A percentile compares a stretch with the other conserved stretches of the same genome.
phyloP scores from a whole-genome alignment of 2,113 vertebrate genomes.

The Cnemophilus loriae region DNA sequence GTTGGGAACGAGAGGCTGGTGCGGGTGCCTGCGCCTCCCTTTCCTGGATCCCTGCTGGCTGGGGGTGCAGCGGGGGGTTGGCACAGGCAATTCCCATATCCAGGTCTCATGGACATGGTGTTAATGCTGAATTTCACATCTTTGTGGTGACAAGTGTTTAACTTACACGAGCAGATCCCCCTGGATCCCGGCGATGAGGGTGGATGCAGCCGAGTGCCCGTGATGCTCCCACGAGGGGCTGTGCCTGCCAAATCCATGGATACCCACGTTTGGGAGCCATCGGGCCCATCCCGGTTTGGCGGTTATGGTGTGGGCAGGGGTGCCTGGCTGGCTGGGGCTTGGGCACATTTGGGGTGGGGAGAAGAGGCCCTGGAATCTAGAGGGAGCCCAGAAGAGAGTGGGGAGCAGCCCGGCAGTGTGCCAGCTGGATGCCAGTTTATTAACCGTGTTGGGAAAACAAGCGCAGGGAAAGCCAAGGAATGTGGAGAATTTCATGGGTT shows the following conservation, averaged over 20 bases:
- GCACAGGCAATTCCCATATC: rapidly evolving
- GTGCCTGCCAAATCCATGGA: neutral
- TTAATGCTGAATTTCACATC: rapidly evolving
- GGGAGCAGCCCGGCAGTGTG: rapidly evolving
- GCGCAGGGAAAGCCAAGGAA: neutral
- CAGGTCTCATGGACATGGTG: rapidly evolving
- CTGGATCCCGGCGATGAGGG: rapidly evolving
- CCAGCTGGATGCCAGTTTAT: neutral
- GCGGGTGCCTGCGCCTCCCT: neutral
- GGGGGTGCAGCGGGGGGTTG: rapidly evolving
- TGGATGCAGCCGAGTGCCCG: rapidly evolving
- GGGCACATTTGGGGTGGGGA: rapidly evolving
- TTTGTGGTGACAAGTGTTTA: rapidly evolving
- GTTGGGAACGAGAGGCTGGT: neutral
- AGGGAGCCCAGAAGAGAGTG: neutral
- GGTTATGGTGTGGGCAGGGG: rapidly evolving
- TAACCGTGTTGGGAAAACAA: neutral
- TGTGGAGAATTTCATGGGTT: neutral
- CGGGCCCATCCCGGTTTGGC: rapidly evolving
- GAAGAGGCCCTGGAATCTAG: neutral
- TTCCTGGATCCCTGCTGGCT: neutral
- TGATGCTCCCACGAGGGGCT: rapidly evolving
- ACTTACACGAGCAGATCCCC: rapidly evolving
- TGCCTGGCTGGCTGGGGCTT: rapidly evolving
- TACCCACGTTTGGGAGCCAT: rapidly evolving